phyloP scores from a whole-genome alignment of 92 coral and sea anemone genomes.

The Metridium senile region DNA sequence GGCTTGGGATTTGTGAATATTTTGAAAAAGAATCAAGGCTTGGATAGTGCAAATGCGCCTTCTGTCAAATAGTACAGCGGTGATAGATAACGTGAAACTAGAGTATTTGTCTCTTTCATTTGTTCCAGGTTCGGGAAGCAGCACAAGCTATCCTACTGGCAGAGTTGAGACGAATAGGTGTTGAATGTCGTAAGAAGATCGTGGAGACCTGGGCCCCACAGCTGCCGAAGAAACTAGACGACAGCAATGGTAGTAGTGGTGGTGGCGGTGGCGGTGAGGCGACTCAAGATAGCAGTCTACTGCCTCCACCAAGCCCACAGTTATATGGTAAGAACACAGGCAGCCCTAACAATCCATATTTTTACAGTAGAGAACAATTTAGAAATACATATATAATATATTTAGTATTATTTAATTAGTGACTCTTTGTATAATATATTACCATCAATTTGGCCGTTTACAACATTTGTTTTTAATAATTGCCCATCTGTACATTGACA shows the following conservation, averaged over 20 bases:
- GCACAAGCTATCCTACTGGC: slow-evolving; percentile 95
- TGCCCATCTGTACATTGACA: no score
- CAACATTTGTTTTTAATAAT: no score
- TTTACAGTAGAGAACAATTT: not conserved
- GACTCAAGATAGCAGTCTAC: slow-evolving; percentile 16
- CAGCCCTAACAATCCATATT: no score
- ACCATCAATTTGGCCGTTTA: no score
- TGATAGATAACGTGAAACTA: no score
- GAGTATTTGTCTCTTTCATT: not conserved
- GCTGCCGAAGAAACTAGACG: slow-evolving; percentile 80
- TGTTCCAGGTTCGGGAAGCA: slow-evolving; percentile 65
- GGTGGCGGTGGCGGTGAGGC: slow-evolving; percentile 47
- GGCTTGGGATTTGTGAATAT: no score
- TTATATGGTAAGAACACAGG: slow-evolving; percentile 25
- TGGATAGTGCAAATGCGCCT: no score
- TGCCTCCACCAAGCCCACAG: slow-evolving; percentile 44
- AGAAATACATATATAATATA: no score
- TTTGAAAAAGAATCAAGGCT: no score
- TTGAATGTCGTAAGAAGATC: slow-evolving; percentile 88
- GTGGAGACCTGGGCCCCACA: slow-evolving; percentile 99
- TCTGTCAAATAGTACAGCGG: no score
- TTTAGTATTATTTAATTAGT: no score
- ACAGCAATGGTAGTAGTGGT: slow-evolving; percentile 49
- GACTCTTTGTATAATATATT: no score
- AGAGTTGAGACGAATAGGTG: slow-evolving; percentile 87